phyloP scores from a whole-genome alignment of 2,888 invertebrate genomes.

The Papilio elwesi region DNA sequence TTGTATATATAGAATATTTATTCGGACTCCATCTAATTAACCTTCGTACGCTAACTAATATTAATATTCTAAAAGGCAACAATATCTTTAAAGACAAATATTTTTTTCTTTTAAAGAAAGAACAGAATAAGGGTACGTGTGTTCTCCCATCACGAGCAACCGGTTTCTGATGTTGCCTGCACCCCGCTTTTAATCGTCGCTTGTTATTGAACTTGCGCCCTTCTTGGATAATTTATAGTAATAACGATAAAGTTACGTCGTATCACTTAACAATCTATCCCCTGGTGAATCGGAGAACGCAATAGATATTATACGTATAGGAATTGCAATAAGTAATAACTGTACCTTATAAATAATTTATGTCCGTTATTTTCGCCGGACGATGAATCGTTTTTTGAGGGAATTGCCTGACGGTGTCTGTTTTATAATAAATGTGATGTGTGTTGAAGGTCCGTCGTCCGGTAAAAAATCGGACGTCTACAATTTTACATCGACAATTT shows the following conservation, averaged over 20 bases:
- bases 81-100: neutral
- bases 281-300: slow-evolving; percentile 21
- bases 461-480: too few species aligned
- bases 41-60: too few species aligned
- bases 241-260: slow-evolving; percentile 50
- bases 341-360: neutral
- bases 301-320: slow-evolving; percentile 6
- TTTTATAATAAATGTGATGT: too few species aligned
- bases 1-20: too few species aligned
- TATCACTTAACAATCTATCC: slow-evolving; percentile 18
- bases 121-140: slow-evolving; percentile 45
- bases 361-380: too few species aligned
- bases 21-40: too few species aligned
- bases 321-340: neutral
- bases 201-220: slow-evolving; percentile 72
- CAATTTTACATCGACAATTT: too few species aligned
- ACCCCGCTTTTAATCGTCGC: slow-evolving; percentile 67
- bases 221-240: slow-evolving; percentile 58
- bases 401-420: too few species aligned
- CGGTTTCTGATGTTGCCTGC: slow-evolving; percentile 52
- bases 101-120: too few species aligned
- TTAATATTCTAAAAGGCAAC: neutral
- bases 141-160: slow-evolving; percentile 47
- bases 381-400: too few species aligned
- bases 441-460: too few species aligned